Conservation (phyloP, 2,888 invertebrate species). For the Phengaris alcon region DNA sequence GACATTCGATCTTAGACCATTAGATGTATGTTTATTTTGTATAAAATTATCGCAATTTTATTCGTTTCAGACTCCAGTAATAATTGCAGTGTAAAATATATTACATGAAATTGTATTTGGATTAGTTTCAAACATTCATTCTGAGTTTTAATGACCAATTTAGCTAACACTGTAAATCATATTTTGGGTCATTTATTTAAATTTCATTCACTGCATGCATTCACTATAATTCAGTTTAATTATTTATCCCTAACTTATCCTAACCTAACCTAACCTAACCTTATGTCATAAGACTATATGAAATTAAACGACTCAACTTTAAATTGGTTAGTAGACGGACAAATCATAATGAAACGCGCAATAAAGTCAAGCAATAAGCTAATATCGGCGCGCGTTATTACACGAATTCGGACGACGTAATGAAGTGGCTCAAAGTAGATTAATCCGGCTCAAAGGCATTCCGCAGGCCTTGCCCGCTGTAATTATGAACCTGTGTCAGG, state of each 20-base stretch:
- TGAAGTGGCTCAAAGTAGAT: constrained; percentile 58
- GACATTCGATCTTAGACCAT: too few relatives aligned
- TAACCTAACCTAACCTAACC: too few relatives aligned
- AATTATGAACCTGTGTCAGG: constrained; percentile 62
- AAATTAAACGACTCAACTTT: not conserved
- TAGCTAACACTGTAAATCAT: too few relatives aligned
- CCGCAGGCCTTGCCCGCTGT: constrained; percentile 58
- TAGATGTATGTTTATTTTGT: not conserved
- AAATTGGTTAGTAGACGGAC: not conserved
- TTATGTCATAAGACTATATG: too few relatives aligned
- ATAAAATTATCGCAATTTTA: not conserved
- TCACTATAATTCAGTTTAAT: too few relatives aligned
- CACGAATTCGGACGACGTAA: constrained; percentile 45
- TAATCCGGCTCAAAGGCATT: constrained; percentile 59
- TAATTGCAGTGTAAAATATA: not conserved
- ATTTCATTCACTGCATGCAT: too few relatives aligned
- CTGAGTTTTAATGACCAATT: not conserved
- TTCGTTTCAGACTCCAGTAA: not conserved
- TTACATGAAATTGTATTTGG: not conserved
- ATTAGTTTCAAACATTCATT: too few relatives aligned
- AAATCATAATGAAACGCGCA: constrained; percentile 2
- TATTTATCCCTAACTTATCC: too few relatives aligned
- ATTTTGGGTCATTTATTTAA: too few relatives aligned
- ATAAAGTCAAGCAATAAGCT: constrained; percentile 1
- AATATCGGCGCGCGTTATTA: constrained; percentile 20